phyloP scores from a whole-genome alignment of 2,888 invertebrate genomes.

The Pyrochroa serraticornis region DNA sequence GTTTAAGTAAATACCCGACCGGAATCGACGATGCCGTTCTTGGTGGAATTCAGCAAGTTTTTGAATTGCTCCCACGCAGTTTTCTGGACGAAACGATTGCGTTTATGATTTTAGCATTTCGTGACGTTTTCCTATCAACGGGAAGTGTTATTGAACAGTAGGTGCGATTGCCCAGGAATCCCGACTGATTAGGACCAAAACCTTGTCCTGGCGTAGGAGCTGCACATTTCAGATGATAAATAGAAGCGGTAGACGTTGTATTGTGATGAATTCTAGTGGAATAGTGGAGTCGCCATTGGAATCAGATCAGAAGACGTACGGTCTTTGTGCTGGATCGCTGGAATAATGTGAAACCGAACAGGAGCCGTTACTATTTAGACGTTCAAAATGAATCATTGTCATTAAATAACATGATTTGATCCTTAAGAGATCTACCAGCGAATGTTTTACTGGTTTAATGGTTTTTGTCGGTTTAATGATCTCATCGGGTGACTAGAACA shows the following conservation, averaged over 20 bases:
- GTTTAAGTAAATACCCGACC: constrained; percentile 18
- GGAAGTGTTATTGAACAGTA: not conserved
- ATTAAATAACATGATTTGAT: constrained; percentile 38
- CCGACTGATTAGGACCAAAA: constrained; percentile 3
- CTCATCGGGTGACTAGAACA: constrained; percentile 29
- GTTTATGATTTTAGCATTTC: too few species aligned
- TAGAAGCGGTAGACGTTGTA: constrained; percentile 29
- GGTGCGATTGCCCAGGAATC: constrained; percentile 6
- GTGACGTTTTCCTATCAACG: too few species aligned
- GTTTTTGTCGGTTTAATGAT: constrained; percentile 31
- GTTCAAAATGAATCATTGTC: constrained; percentile 36
- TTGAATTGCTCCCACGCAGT: too few species aligned
- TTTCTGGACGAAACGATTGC: too few species aligned
- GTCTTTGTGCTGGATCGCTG: constrained; percentile 17
- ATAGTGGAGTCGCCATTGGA: constrained; percentile 19
- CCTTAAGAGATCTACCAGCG: constrained; percentile 20
- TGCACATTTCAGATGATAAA: constrained; percentile 34
- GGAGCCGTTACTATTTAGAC: constrained; percentile 33
- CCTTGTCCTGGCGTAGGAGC: constrained; percentile 22
- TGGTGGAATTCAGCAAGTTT: too few species aligned
- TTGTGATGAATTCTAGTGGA: constrained; percentile 33
- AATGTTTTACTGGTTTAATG: constrained; percentile 27
- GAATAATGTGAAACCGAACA: constrained; percentile 23
- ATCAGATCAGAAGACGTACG: constrained; percentile 7
- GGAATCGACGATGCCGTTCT: constrained; percentile 33